Evolutionary conservation across 2,888 invertebrate genomes (phyloP).

Genomic region (Chironomus riparius): DNA sequence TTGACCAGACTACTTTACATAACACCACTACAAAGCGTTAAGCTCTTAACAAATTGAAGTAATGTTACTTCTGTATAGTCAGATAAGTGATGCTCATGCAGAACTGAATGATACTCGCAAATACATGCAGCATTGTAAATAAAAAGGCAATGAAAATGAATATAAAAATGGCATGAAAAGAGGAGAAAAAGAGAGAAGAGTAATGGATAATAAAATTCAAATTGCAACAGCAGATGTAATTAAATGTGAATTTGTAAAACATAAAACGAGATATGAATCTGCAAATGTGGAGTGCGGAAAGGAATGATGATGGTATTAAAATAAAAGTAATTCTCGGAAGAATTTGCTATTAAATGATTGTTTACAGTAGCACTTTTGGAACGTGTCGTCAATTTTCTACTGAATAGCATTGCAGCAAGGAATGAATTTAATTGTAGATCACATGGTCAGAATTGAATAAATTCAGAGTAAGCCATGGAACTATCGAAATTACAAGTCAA

Average conservation of each 20-base stretch:
- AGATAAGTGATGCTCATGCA: neutral
- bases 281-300: neutral
- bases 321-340: neutral
- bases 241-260: slow-evolving; percentile 22
- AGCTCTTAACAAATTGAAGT: neutral
- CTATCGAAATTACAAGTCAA: neutral
- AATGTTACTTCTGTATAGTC: too few relatives aligned
- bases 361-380: too few relatives aligned
- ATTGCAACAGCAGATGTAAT: slow-evolving; percentile 13
- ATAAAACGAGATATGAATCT: slow-evolving; percentile 16
- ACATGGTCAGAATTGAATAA: too few relatives aligned
- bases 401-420: too few relatives aligned
- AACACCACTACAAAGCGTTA: neutral
- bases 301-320: neutral
- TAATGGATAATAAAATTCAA: slow-evolving; percentile 4
- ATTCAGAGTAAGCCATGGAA: neutral
- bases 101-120: neutral
- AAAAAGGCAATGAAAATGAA: too few relatives aligned
- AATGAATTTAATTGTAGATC: too few relatives aligned
- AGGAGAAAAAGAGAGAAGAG: neutral
- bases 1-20: neutral
- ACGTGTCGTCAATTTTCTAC: too few relatives aligned
- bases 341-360: neutral
- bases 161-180: neutral
- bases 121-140: neutral